phyloP scores from a whole-genome alignment of 2,888 invertebrate species.

The Apamea sordens region DNA sequence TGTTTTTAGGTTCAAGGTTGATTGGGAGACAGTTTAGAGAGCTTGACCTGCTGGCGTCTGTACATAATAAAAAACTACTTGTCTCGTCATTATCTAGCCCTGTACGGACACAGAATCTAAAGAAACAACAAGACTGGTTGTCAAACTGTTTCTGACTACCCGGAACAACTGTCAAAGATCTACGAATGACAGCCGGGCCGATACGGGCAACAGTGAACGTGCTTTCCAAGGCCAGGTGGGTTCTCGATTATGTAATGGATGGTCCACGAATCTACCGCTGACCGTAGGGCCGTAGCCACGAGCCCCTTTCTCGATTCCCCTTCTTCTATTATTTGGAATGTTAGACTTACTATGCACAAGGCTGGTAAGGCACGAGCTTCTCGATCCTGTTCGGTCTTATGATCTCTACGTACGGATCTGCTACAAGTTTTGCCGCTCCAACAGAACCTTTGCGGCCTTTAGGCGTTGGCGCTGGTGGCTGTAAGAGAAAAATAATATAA shows the following conservation, averaged over 20 bases:
- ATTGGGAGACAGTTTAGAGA: no score
- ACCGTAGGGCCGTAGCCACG: background rate
- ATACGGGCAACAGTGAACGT: background rate
- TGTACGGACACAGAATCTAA: no score
- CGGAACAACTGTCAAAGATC: background rate
- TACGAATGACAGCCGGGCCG: background rate
- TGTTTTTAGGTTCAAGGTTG: no score
- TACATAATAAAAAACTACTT: no score
- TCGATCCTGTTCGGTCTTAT: slow-evolving; percentile 84
- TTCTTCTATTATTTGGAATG: background rate
- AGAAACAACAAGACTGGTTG: background rate
- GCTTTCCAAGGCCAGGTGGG: background rate
- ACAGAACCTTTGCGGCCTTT: slow-evolving; percentile 74
- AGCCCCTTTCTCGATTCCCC: background rate
- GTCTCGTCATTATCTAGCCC: no score
- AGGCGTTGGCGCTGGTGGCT: slow-evolving; percentile 87
- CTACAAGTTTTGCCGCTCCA: slow-evolving; percentile 83
- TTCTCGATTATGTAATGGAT: background rate
- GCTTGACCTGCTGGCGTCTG: no score
- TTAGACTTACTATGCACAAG: slow-evolving; percentile 86
- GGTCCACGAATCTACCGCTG: background rate
- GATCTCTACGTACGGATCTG: slow-evolving; percentile 83
- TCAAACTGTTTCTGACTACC: background rate
- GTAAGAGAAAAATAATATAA: background rate
- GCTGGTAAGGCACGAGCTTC: slow-evolving; percentile 85